These are phyloP conservation scores for Adelognathus sp. DNA, from an alignment of 2,888 invertebrate species.

Conservation along the genomic window DNA sequence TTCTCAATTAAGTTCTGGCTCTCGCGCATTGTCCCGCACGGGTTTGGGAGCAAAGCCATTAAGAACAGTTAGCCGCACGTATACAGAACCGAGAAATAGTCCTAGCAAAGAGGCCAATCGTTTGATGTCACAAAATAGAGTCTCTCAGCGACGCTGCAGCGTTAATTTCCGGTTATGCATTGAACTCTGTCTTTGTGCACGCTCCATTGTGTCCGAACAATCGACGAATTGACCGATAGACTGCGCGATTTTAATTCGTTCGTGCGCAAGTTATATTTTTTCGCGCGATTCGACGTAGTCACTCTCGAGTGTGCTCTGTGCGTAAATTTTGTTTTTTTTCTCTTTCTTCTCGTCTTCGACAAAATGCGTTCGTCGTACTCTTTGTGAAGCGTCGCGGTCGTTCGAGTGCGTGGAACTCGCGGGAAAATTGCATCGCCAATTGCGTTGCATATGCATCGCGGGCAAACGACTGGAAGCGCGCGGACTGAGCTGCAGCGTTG, in stretches of 20 bases:
- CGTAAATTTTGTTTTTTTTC: not conserved
- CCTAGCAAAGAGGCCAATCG: not conserved
- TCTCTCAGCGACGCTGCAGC: not conserved
- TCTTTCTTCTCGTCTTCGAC: not conserved
- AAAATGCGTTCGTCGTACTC: not conserved
- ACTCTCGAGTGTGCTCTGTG: not conserved
- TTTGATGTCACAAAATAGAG: not conserved
- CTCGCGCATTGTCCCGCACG: not conserved
- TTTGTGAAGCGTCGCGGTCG: conserved; percentile 2
- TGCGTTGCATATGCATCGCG: conserved; percentile 17
- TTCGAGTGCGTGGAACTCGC: not conserved
- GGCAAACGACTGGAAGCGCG: not conserved
- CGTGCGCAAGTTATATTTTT: too few relatives aligned
- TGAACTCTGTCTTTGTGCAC: not conserved
- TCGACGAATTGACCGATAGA: not conserved
- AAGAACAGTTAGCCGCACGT: not conserved
- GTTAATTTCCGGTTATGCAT: not conserved
- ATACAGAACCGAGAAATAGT: not conserved
- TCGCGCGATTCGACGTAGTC: not conserved
- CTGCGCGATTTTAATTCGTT: not conserved
- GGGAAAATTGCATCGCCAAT: conserved; percentile 14
- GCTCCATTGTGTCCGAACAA: not conserved
- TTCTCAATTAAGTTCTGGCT: not conserved
- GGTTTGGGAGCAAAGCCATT: not conserved
- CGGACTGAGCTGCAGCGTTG: not conserved